Evolutionary conservation across 35 echinoderm and acorn worm genomes (phyloP).

Genomic region (Stichopus chloronotus): DNA sequence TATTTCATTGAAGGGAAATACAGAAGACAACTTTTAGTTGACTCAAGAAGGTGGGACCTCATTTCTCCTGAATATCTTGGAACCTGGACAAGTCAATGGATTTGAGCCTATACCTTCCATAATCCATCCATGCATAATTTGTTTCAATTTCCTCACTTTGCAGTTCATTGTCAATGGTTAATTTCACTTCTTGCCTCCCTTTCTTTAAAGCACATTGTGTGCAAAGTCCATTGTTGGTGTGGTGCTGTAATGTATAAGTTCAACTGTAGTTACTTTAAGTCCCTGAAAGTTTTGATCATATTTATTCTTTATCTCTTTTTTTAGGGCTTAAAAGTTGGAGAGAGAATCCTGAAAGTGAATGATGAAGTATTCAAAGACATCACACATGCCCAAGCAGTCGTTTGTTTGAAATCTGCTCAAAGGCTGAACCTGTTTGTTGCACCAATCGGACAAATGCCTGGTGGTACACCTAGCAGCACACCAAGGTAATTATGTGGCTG

Average conservation of each 20-base stretch:
- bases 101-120: background rate
- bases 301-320: background rate
- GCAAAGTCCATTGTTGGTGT: too few relatives aligned
- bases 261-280: background rate
- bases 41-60: too few relatives aligned
- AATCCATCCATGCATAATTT: background rate
- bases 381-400: conserved; percentile 93
- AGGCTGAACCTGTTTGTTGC: conserved; percentile 83
- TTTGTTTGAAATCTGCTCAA: conserved; percentile 82
- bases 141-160: background rate
- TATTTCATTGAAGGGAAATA: too few relatives aligned
- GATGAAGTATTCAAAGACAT: conserved; percentile 87
- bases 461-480: conserved; percentile 70
- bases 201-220: too few relatives aligned
- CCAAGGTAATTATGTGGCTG: conserved; percentile 67
- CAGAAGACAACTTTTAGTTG: too few relatives aligned
- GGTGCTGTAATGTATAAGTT: too few relatives aligned
- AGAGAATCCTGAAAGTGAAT: conserved; percentile 78
- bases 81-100: too few relatives aligned
- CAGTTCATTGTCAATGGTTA: background rate
- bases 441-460: conserved; percentile 89
- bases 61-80: too few relatives aligned
- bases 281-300: background rate
- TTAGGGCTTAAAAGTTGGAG: conserved; percentile 23
- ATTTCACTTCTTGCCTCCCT: too few relatives aligned